These are phyloP conservation scores for Axea sp. DNA, from an alignment of 2,888 invertebrate genomes.

Conservation along the genomic window DNA sequence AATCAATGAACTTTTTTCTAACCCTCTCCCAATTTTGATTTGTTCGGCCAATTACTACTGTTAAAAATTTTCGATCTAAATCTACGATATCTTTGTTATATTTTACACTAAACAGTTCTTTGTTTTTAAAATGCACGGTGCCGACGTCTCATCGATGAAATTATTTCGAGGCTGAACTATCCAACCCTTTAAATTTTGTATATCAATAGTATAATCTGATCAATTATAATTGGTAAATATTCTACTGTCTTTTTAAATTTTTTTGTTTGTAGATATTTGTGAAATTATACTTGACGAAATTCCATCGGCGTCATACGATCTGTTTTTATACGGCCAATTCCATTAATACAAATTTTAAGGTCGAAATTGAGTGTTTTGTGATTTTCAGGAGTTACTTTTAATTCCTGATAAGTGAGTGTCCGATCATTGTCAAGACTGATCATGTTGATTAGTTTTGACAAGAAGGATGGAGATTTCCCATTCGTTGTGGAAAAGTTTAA, in stretches of 20 bases:
- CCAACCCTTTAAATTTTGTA: conserved; percentile 7
- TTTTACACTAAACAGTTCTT: conserved; percentile 10
- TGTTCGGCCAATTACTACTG: conserved; percentile 2
- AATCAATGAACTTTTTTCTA: conserved; percentile 8
- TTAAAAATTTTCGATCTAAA: neutral
- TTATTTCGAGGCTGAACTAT: conserved; percentile 17
- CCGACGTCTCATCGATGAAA: conserved; percentile 22
- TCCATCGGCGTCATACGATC: conserved; percentile 15
- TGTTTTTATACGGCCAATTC: conserved; percentile 2
- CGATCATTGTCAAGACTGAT: conserved; percentile 6
- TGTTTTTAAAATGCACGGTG: conserved; percentile 19
- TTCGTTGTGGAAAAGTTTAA: neutral
- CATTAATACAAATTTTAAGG: neutral
- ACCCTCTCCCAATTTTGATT: neutral
- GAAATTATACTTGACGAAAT: conserved; percentile 23
- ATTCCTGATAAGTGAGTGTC: conserved; percentile 4
- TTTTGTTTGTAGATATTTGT: conserved; percentile 15
- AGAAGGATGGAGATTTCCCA: neutral
- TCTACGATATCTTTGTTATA: neutral
- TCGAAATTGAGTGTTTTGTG: neutral
- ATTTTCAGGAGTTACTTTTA: neutral
- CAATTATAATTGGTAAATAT: conserved; percentile 5
- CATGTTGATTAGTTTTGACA: conserved; percentile 5
- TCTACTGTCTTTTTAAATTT: neutral
- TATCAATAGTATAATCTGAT: conserved; percentile 7